These are phyloP conservation scores for Megaleporinus macrocephalus DNA, from an alignment of 2,113 vertebrate species.

Conservation along the genomic window DNA sequence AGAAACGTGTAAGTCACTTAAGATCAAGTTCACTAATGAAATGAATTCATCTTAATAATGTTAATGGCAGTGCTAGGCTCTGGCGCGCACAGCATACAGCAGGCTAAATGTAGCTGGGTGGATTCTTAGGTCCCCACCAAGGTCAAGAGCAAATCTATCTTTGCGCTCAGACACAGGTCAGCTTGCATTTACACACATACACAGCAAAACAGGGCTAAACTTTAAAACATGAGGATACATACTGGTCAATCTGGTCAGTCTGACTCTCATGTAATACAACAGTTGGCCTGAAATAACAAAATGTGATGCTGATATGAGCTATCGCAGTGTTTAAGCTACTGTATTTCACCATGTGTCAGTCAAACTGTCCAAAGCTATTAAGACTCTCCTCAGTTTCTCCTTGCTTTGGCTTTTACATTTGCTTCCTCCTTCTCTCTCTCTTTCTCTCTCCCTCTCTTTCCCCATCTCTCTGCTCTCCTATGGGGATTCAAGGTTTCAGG, in stretches of 20 bases:
- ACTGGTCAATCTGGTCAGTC: not conserved
- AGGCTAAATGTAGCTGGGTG: no score
- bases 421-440: no score
- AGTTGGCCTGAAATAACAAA: not conserved
- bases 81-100: no score
- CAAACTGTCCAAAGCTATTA: not conserved
- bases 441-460: no score
- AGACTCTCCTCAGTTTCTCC: not conserved
- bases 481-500: constrained; percentile 22
- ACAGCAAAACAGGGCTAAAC: not conserved
- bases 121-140: no score
- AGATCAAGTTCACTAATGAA: no score
- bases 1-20: no score
- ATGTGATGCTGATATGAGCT: not conserved
- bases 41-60: no score
- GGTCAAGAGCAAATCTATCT: no score
- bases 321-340: not conserved
- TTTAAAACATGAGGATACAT: not conserved
- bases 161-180: no score
- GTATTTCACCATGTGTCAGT: not conserved
- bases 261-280: not conserved
- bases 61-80: no score
- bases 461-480: not conserved
- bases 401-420: not conserved
- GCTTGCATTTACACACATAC: no score